These are phyloP conservation scores for Gallinago media DNA, from an alignment of 2,113 vertebrate genomes.

Conservation along the genomic window DNA sequence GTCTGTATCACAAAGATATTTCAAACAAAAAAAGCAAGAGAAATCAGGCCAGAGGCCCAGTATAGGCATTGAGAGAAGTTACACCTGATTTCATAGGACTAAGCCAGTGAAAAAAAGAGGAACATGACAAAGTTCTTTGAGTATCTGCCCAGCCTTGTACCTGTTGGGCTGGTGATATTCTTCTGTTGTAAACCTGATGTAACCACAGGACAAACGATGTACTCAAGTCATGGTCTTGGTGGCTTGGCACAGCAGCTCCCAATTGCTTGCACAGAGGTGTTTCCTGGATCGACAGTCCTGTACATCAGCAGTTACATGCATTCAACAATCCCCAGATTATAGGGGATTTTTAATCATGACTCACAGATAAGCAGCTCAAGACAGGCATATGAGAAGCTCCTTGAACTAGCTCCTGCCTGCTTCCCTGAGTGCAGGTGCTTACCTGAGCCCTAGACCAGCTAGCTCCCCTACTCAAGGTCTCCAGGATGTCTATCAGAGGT, in stretches of 20 bases:
- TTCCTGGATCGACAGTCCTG: background rate
- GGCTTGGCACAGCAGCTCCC: background rate
- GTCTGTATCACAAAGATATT: background rate
- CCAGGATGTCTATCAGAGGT: accelerated
- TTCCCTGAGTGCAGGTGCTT: background rate
- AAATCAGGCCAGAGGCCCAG: background rate
- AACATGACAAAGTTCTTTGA: background rate
- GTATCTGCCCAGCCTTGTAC: background rate
- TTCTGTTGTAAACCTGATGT: accelerated
- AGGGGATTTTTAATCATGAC: background rate
- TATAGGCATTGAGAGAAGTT: background rate
- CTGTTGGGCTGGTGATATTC: background rate
- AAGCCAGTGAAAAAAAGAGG: background rate
- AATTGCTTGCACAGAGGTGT: background rate
- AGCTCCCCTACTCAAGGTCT: background rate
- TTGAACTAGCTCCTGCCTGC: background rate
- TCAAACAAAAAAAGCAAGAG: background rate
- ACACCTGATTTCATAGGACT: background rate
- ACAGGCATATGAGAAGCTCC: background rate
- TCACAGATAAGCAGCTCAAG: background rate
- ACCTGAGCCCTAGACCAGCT: background rate
- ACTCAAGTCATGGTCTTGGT: background rate
- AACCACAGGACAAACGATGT: background rate
- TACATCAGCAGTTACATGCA: accelerated
- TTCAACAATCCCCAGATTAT: background rate